These are phyloP conservation scores for Mythimna vitellina DNA, from an alignment of 2,888 invertebrate species.

Conservation along the genomic window DNA sequence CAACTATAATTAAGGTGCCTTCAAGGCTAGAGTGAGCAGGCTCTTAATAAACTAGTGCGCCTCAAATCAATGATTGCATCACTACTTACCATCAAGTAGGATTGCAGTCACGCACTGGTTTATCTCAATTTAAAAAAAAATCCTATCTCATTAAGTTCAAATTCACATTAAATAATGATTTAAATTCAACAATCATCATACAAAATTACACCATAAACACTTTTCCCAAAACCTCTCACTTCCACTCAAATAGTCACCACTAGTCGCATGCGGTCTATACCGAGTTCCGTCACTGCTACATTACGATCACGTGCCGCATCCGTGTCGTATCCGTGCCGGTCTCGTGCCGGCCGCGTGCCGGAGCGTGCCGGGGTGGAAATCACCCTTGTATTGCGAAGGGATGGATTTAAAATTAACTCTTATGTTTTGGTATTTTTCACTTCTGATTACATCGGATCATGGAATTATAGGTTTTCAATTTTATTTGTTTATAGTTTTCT, in stretches of 20 bases:
- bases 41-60: no score
- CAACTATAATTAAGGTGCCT: no score
- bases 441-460: constrained; percentile 53
- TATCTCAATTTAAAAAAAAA: no score
- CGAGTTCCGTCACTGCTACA: constrained; percentile 78
- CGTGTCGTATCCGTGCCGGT: constrained; percentile 68
- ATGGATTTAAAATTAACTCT: constrained; percentile 67
- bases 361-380: constrained; percentile 57
- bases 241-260: constrained; percentile 78
- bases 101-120: no score
- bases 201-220: constrained; percentile 52
- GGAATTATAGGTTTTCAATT: constrained; percentile 50
- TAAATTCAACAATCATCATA: constrained; percentile 12
- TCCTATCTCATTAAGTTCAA: no score
- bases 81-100: no score
- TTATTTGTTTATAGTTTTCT: constrained; percentile 12
- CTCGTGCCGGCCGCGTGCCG: constrained; percentile 59
- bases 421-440: constrained; percentile 65
- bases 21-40: no score
- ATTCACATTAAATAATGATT: no score
- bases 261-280: constrained; percentile 73
- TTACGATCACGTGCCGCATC: constrained; percentile 73
- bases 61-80: no score
- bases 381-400: constrained; percentile 75
- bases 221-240: constrained; percentile 71